These are phyloP conservation scores for Platerodrilus igneus DNA, from an alignment of 2,888 invertebrate species.

Conservation along the genomic window DNA sequence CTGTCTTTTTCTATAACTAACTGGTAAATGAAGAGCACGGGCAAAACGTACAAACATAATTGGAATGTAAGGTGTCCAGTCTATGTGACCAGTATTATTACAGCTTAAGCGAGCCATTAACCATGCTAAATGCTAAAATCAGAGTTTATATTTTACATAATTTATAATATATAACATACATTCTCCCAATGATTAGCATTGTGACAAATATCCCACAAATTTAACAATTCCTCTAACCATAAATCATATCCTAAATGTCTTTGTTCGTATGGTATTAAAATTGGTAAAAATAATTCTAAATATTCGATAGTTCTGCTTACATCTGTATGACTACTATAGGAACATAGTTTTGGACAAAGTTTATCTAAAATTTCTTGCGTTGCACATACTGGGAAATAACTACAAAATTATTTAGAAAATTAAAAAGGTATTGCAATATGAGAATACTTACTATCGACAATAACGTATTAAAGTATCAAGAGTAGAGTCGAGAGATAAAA, in stretches of 20 bases:
- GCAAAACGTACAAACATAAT: constrained; percentile 69
- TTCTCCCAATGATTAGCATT: constrained; percentile 66
- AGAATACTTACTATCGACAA: constrained; percentile 40
- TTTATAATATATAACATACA: constrained; percentile 41
- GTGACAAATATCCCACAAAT: constrained; percentile 72
- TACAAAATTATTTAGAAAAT: constrained; percentile 38
- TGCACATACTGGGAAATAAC: constrained; percentile 67
- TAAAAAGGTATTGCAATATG: not conserved
- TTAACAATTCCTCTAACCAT: constrained; percentile 77
- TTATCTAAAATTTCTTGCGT: constrained; percentile 84
- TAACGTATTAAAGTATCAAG: constrained; percentile 38
- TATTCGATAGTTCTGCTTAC: constrained; percentile 55
- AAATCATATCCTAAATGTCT: constrained; percentile 64
- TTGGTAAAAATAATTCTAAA: constrained; percentile 73
- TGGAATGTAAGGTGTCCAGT: constrained; percentile 83
- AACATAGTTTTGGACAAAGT: constrained; percentile 73
- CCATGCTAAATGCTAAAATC: constrained; percentile 61
- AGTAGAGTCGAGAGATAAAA: constrained; percentile 35
- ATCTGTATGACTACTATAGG: constrained; percentile 58
- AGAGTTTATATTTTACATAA: not conserved
- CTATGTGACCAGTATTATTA: constrained; percentile 74
- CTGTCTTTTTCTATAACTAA: constrained; percentile 65
- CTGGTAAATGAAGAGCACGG: constrained; percentile 72
- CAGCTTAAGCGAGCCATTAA: constrained; percentile 70
- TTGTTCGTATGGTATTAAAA: constrained; percentile 59